Conservation (phyloP, 2,797 vertebrate genomes). For the Potorous gilbertii region DNA sequence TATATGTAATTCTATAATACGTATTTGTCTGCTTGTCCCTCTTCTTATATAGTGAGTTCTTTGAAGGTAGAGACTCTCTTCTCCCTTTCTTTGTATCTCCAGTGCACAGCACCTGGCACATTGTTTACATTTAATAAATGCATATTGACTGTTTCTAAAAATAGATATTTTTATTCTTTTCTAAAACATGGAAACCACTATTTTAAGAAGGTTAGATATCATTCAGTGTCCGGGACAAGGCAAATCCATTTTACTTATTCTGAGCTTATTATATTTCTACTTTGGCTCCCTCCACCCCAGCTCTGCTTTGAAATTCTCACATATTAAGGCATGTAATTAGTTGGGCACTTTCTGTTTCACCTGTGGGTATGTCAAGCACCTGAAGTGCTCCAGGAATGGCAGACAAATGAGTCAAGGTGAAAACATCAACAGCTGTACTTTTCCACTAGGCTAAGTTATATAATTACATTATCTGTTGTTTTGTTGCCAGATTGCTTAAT, state of each 20-base stretch:
- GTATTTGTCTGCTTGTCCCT: background rate
- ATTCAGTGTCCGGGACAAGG: background rate
- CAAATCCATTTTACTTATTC: background rate
- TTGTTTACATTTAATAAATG: background rate
- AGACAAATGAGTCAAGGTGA: background rate
- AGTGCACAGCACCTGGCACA: background rate
- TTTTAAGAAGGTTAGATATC: background rate
- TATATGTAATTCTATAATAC: background rate
- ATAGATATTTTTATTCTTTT: background rate
- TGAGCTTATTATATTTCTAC: background rate
- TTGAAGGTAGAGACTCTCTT: background rate
- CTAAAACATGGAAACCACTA: background rate
- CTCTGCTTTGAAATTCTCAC: background rate
- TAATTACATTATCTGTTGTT: background rate
- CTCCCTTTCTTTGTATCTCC: background rate
- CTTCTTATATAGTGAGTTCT: background rate
- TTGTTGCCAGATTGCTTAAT: slow-evolving; percentile 39
- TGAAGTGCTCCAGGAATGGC: slow-evolving; percentile 21
- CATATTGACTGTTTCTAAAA: background rate
- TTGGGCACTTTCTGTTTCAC: background rate
- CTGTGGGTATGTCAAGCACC: background rate
- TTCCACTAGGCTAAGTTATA: background rate
- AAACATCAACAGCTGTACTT: background rate
- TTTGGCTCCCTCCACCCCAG: background rate
- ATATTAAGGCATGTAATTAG: slow-evolving; percentile 13